These are phyloP conservation scores for Teleogryllus occipitalis DNA, from an alignment of 1,140 invertebrate genomes.

Conservation along the genomic window DNA sequence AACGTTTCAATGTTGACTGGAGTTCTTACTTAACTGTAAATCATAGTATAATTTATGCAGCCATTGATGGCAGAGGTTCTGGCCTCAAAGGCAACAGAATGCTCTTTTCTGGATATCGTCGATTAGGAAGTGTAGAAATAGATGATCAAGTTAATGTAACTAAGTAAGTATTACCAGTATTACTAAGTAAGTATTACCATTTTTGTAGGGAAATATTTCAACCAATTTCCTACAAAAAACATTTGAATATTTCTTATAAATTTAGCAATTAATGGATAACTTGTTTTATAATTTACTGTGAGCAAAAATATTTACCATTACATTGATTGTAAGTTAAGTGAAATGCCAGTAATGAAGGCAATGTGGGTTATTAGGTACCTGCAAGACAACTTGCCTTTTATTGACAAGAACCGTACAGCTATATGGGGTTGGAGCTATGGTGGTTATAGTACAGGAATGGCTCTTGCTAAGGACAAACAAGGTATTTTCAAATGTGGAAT, in stretches of 20 bases:
- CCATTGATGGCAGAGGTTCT: conserved; percentile 56
- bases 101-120: conserved; percentile 45
- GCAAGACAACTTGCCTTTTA: conserved; percentile 44
- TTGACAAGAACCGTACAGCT: conserved; percentile 53
- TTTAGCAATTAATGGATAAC: too few species aligned
- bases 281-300: too few species aligned
- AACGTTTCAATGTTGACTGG: conserved; percentile 45
- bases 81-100: conserved; percentile 49
- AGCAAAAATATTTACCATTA: too few species aligned
- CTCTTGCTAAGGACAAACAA: conserved; percentile 42
- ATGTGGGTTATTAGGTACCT: conserved; percentile 39
- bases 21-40: conserved; percentile 49
- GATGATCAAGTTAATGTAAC: conserved; percentile 53
- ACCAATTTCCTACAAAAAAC: too few species aligned
- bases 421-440: conserved; percentile 71
- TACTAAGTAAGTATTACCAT: conserved; percentile 37
- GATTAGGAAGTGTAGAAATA: conserved; percentile 52
- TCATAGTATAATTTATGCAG: conserved; percentile 47
- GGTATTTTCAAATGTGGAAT: conserved; percentile 52
- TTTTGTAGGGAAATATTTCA: too few species aligned
- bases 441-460: conserved; percentile 41
- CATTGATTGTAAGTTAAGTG: too few species aligned
- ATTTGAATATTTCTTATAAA: too few species aligned
- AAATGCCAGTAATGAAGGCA: too few species aligned
- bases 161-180: conserved; percentile 33